phyloP scores from a whole-genome alignment of 2,888 invertebrate genomes.

The Prosapia bicincta region DNA sequence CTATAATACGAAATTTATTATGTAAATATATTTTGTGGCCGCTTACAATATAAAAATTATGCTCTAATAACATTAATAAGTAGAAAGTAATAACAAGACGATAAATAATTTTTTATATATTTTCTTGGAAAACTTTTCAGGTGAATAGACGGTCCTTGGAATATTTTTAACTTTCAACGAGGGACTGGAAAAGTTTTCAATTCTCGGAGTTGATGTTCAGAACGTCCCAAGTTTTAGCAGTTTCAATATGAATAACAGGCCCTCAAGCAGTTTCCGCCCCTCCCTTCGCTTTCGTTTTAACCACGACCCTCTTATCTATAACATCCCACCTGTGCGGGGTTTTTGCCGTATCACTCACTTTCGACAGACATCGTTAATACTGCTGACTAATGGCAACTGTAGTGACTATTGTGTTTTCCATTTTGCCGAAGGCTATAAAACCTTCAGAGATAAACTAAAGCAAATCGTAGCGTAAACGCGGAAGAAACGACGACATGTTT shows the following conservation, averaged over 20 bases:
- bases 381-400: neutral
- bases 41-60: too few species aligned
- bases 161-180: neutral
- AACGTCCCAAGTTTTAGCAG: neutral
- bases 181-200: neutral
- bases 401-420: neutral
- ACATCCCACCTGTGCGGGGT: neutral
- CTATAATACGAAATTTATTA: too few species aligned
- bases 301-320: neutral
- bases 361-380: neutral
- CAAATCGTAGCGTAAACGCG: neutral
- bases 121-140: neutral
- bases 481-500: neutral
- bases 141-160: neutral
- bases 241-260: neutral
- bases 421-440: neutral
- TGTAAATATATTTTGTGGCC: too few species aligned
- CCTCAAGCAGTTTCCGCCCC: neutral
- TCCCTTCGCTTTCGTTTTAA: neutral
- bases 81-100: neutral
- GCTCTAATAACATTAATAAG: too few species aligned
- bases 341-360: neutral
- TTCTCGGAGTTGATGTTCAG: neutral
- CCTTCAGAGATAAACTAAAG: neutral
- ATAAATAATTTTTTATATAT: neutral